Base-by-base conservation (phyloP, 92 coral and sea anemone genomes). In the Zoanthus sociatus region DNA sequence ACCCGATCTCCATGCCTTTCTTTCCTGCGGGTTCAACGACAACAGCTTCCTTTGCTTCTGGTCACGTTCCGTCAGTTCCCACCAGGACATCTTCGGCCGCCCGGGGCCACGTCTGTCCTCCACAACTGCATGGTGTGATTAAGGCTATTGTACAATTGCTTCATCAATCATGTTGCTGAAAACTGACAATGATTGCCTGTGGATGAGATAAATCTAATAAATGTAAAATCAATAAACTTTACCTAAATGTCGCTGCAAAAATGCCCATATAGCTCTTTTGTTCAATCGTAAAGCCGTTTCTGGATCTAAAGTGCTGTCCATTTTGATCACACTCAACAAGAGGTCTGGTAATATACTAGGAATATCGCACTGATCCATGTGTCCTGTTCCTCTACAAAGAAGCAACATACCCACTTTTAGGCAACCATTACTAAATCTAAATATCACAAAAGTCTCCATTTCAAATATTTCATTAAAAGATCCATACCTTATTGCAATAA, bases 401-500 rank as follows among this genome's bases (percentile, higher is more conserved):
- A 32, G 18, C 50, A 83, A 66, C 30, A 6, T 63, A 63, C 3
- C 3, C 16, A 17, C 3, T 4, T 60, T 60, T 13, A 6, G 3
- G 66, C 17, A 60, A 60, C 6, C 7, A 7, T 15, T 60, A 17
- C 13, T 14, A 60, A 60, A 17, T 15, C 7, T n/a, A n/a, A 17
- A 63, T 63, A n/a, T 17, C 17, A 63, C 21, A 63, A 63, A 50
- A 3, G 4, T 50, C 33, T 12, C 4, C 45, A 69, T 44, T 6
- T 1, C 17, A 69, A 69, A 3, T 3, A 31, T 69, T 69, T 26
- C 7, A 69, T 10, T 31, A 30, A 30, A 5, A 67, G 15, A 20
- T 9, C 63, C 93, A 82, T 88, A 96, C 98, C 94, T 96, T 71
- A 96, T 88, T 6, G 98, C 97, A 51, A 96, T 89, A 46, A 96